Base-by-base conservation (phyloP, 2,113 vertebrate genomes). In the Nymphicus hollandicus region DNA sequence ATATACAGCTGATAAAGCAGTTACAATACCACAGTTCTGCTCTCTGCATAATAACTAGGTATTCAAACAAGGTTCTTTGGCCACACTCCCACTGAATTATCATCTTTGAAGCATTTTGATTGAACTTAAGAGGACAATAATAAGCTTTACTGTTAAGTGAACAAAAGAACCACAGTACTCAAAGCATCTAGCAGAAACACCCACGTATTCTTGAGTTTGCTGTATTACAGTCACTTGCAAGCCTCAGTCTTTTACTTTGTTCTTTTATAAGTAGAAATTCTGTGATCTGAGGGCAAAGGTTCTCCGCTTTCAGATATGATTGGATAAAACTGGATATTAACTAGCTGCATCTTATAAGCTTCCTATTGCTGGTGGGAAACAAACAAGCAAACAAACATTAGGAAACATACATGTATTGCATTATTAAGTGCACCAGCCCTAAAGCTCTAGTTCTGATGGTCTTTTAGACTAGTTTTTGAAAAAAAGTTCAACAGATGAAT, bases 1-100 rank as follows among this genome's bases (percentile, higher is more conserved):
- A 78, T 31, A 70, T 83, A 84, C 6, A 25, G 4, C 25, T 43
- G 46, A 82, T 46, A 73, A 73, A 74, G 20, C 68, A 86, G 80
- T 66, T 65, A 43, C 74, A 77, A 66, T 76, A 81, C 17, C 17
- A 33, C 16, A 60, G 31, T 81, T 74, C 37, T 82, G 13, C 33
- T 93, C 44, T 70, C 55, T 84, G 82, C 50, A 73, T 94, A 95
- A 94, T 50, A 94, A 93, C 56, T 29, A 92, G 22, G 2, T 78
- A 24, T 80, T 93, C 91, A 93, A 11, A 91, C 3, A 74, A 89
- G 39, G 56, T 74, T 64, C 19, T 83, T 92, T 78, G 78, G 12
- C 55, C 39, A 93, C n/a, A 81, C 91, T 92, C 80, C 68, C 39
- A 78, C 33, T 71, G 77, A 84, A 93, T 95, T 84, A 93, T 39